Conservation (phyloP, 2,113 vertebrate genomes). For the Merops nubicus region DNA sequence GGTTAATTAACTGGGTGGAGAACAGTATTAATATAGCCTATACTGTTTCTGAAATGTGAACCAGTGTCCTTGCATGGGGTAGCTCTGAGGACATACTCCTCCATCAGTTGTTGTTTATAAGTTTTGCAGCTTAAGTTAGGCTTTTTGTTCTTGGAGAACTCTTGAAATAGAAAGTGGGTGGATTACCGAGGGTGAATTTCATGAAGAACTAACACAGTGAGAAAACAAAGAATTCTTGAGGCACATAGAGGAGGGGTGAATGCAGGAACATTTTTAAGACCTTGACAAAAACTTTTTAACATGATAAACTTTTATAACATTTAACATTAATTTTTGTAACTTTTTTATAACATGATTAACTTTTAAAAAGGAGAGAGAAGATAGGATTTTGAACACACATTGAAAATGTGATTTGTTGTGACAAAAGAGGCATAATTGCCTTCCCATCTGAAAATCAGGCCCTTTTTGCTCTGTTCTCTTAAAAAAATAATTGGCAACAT, state of each 20-base stretch:
- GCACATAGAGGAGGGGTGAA: neutral
- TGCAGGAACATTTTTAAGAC: neutral
- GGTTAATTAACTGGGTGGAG: constrained; percentile 37
- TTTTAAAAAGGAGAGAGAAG: neutral
- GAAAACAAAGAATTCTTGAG: neutral
- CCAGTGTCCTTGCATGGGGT: neutral
- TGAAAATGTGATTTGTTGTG: neutral
- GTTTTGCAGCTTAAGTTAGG: neutral
- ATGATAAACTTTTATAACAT: too few species aligned
- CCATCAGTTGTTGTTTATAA: neutral
- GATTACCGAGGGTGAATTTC: neutral
- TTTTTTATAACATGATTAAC: too few species aligned
- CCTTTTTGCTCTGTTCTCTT: neutral
- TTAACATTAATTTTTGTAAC: too few species aligned
- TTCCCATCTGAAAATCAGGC: neutral
- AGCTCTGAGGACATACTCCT: neutral
- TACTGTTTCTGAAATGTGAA: neutral
- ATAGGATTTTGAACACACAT: neutral
- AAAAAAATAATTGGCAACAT: neutral
- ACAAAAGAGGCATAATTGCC: neutral
- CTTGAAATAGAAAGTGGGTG: neutral
- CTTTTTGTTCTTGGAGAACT: neutral
- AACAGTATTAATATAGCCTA: neutral
- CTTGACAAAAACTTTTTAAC: neutral
- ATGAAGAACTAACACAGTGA: neutral